A percentile compares a stretch with the other conserved stretches of the same genome.
Conservation (phyloP, 2,888 invertebrate genomes). For the Drosophila borborema region DNA sequence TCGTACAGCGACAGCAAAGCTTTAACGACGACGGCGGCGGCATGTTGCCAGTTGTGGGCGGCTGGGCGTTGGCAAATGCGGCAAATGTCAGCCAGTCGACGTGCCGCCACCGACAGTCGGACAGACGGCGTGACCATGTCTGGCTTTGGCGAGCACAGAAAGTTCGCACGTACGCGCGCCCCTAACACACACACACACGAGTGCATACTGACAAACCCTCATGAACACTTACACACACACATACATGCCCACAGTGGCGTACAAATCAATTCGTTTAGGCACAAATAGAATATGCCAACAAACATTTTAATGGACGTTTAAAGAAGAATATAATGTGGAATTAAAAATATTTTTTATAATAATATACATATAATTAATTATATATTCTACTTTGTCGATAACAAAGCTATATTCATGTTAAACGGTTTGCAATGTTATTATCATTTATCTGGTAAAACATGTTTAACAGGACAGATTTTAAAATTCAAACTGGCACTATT, state of each 20-base stretch:
- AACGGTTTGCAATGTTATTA: neutral
- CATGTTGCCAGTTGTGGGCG: conserved; percentile 79
- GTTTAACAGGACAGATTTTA: neutral
- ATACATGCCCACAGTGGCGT: conserved; percentile 50
- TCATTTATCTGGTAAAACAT: neutral
- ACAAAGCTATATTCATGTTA: neutral
- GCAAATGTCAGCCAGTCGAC: conserved; percentile 79
- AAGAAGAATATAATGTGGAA: neutral
- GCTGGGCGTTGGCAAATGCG: conserved; percentile 74
- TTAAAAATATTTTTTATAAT: neutral
- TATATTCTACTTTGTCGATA: neutral
- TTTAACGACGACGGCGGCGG: conserved; percentile 71
- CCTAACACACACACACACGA: conserved; percentile 38
- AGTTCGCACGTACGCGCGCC: conserved; percentile 72
- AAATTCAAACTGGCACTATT: neutral
- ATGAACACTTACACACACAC: conserved; percentile 34
- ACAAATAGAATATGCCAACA: conserved; percentile 67
- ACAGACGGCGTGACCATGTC: conserved; percentile 78
- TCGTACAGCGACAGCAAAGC: conserved; percentile 55
- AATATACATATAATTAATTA: neutral
- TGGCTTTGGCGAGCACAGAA: conserved; percentile 76
- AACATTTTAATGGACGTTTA: conserved; percentile 37
- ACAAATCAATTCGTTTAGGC: conserved; percentile 80
- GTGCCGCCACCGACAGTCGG: conserved; percentile 68
- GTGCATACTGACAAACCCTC: conserved; percentile 18